Evolutionary conservation across 1,140 invertebrate genomes (phyloP).

Genomic region (Pachyrhynchus sulphureomaculatus): DNA sequence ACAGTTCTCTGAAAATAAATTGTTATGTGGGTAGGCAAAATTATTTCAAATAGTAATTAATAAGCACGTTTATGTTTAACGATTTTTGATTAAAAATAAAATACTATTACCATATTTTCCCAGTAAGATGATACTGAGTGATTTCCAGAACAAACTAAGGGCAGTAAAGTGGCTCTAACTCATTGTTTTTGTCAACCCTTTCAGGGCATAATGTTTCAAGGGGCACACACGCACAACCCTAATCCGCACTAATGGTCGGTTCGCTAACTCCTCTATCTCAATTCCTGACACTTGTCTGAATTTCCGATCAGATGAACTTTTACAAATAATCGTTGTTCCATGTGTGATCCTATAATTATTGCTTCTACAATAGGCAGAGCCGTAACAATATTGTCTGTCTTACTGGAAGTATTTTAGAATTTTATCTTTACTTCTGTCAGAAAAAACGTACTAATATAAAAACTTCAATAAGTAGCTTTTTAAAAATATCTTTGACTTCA

Average conservation of each 20-base stretch:
- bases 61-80: too few relatives aligned
- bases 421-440: too few relatives aligned
- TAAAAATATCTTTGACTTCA: too few relatives aligned
- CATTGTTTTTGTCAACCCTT: conserved; percentile 45
- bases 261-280: conserved; percentile 35
- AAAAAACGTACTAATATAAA: too few relatives aligned
- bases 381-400: too few relatives aligned
- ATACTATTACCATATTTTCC: conserved; percentile 6
- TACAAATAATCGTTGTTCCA: conserved; percentile 46
- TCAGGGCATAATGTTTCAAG: conserved; percentile 41
- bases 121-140: conserved; percentile 11
- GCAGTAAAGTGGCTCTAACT: conserved; percentile 26
- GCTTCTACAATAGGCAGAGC: conserved; percentile 41
- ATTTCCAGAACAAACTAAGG: conserved; percentile 19
- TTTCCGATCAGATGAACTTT: conserved; percentile 36
- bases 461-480: too few relatives aligned
- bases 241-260: conserved; percentile 47
- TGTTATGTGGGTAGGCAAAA: too few relatives aligned
- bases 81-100: too few relatives aligned
- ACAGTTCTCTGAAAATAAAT: too few relatives aligned
- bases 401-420: too few relatives aligned
- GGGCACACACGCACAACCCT: conserved; percentile 35
- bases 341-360: conserved; percentile 46
- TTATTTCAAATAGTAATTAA: too few relatives aligned
- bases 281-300: conserved; percentile 42